Conservation (phyloP, 2,888 invertebrate species). For the Andrena bucephala region DNA sequence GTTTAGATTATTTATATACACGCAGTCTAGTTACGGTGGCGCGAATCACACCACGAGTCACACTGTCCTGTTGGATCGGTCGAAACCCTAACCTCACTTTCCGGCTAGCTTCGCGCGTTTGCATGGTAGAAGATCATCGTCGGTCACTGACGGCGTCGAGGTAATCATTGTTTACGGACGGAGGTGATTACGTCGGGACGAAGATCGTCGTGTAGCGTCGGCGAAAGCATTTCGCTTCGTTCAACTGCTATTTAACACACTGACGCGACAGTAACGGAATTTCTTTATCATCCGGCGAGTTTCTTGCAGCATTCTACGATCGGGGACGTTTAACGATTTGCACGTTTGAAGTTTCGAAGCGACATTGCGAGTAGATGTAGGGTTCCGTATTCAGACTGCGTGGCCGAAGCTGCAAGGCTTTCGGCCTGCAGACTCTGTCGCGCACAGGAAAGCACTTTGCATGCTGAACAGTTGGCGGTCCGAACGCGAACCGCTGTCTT, state of each 20-base stretch:
- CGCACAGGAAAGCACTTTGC: neutral
- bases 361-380: neutral
- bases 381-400: neutral
- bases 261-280: neutral
- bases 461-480: neutral
- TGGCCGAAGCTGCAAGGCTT: neutral
- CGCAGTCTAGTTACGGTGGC: neutral
- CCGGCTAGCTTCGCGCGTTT: neutral
- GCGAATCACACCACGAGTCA: conserved; percentile 4
- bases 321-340: neutral
- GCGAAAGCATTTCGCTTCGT: neutral
- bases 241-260: neutral
- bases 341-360: neutral
- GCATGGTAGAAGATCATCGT: conserved; percentile 16
- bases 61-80: neutral
- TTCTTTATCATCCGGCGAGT: neutral
- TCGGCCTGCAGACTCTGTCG: no score
- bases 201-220: conserved; percentile 17
- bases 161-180: conserved; percentile 57
- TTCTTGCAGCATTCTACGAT: neutral
- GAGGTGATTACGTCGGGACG: conserved; percentile 44
- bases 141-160: neutral
- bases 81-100: neutral
- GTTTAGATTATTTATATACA: conserved; percentile 46
- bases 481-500: neutral